Conservation (phyloP, 2,888 invertebrate genomes). For the Acheta domesticus region DNA sequence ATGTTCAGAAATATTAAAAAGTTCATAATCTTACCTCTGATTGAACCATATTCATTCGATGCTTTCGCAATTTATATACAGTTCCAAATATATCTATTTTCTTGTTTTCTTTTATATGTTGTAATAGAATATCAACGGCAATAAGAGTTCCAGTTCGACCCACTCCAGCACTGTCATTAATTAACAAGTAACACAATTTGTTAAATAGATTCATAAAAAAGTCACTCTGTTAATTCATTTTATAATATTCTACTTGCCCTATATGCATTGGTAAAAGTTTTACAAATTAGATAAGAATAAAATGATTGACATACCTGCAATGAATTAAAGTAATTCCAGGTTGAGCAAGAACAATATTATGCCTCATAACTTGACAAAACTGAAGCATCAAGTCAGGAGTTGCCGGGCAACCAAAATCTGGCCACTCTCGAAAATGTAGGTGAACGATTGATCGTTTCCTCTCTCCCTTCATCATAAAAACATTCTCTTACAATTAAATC, state of each 20-base stretch:
- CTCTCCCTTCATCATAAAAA: slow-evolving; percentile 43
- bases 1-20: neutral
- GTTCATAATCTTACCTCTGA: slow-evolving; percentile 52
- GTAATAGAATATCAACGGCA: slow-evolving; percentile 65
- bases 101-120: slow-evolving; percentile 58
- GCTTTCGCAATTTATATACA: slow-evolving; percentile 63
- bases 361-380: slow-evolving; percentile 58
- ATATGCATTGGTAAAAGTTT: neutral
- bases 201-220: neutral
- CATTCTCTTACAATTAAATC: no score
- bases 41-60: slow-evolving; percentile 73
- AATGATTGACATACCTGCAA: slow-evolving; percentile 58
- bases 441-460: slow-evolving; percentile 55
- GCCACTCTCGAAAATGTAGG: slow-evolving; percentile 70
- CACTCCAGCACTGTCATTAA: slow-evolving; percentile 63
- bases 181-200: neutral
- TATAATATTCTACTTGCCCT: no score
- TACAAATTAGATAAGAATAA: neutral
- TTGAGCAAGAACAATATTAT: slow-evolving; percentile 49
- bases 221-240: no score
- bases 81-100: slow-evolving; percentile 66
- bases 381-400: slow-evolving; percentile 60
- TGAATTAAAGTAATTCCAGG: slow-evolving; percentile 63
- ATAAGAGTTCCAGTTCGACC: slow-evolving; percentile 74
- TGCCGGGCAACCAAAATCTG: slow-evolving; percentile 67